Percentiles rank a stretch among this genome's conserved stretches.
Conservation (phyloP, 2,797 vertebrate species). For the Sebastes ruberrimus region DNA sequence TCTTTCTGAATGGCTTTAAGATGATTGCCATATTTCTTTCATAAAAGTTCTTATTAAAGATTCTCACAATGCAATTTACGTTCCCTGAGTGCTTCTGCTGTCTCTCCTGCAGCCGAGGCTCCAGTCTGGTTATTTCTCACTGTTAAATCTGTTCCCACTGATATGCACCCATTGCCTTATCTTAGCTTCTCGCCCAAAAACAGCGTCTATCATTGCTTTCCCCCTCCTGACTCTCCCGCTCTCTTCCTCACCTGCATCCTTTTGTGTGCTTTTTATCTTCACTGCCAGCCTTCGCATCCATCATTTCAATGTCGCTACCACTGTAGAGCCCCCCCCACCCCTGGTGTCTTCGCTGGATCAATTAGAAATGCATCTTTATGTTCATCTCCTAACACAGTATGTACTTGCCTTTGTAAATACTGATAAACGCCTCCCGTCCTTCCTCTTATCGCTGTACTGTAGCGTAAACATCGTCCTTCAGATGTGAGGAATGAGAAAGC, state of each 20-base stretch:
- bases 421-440: conserved; percentile 52
- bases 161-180: conserved; percentile 60
- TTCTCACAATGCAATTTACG: not conserved
- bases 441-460: conserved; percentile 50
- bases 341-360: conserved; percentile 35
- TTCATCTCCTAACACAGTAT: conserved; percentile 68
- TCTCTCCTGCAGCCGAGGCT: not conserved
- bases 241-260: conserved; percentile 48
- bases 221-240: conserved; percentile 32
- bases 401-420: conserved; percentile 66
- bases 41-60: not conserved
- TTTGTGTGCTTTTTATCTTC: conserved; percentile 60
- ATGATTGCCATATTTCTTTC: not conserved
- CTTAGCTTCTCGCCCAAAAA: conserved; percentile 42
- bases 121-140: conserved; percentile 35
- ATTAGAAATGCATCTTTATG: conserved; percentile 77
- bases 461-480: conserved; percentile 41
- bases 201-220: conserved; percentile 37
- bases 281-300: conserved; percentile 51
- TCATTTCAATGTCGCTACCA: conserved; percentile 37
- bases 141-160: conserved; percentile 50
- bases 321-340: conserved; percentile 31
- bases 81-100: not conserved
- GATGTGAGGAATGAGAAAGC: conserved; percentile 34
- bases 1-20: not conserved